These are phyloP conservation scores for Manis crassicaudata DNA, from an alignment of 2,797 vertebrate species.

Conservation along the genomic window DNA sequence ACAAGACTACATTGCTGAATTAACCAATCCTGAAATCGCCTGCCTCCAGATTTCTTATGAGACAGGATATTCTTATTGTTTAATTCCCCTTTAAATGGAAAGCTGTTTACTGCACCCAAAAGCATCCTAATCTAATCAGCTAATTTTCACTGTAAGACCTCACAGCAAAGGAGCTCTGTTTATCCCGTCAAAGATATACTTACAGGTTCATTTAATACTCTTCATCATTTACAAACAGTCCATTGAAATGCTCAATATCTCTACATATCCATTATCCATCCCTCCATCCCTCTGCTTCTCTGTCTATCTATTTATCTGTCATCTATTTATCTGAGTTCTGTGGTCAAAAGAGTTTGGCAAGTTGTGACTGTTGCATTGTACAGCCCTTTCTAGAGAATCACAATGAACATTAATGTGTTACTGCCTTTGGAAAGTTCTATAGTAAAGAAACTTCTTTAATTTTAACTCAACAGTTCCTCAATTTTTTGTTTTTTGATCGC, in stretches of 20 bases:
- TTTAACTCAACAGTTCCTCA: not conserved
- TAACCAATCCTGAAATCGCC: not conserved
- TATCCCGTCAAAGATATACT: not conserved
- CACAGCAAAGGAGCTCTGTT: not conserved
- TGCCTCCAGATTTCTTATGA: not conserved
- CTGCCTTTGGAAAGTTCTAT: not conserved
- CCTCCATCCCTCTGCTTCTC: not conserved
- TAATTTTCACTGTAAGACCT: not conserved
- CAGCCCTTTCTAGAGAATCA: not conserved
- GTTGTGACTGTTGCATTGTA: not conserved
- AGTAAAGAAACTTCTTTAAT: not conserved
- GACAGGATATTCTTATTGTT: not conserved
- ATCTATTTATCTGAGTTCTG: not conserved
- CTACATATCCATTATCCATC: not conserved
- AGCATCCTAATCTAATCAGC: not conserved
- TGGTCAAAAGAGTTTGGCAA: not conserved
- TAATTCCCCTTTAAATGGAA: not conserved
- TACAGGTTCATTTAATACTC: not conserved
- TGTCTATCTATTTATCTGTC: not conserved
- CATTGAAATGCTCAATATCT: not conserved
- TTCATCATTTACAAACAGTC: not conserved
- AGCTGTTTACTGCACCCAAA: not conserved
- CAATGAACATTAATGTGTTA: fast-evolving
- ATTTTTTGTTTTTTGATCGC: not conserved
- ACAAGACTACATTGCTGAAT: not conserved